These are phyloP conservation scores for Dasypus novemcinctus DNA, from an alignment of 2,113 vertebrate species.

Conservation along the genomic window DNA sequence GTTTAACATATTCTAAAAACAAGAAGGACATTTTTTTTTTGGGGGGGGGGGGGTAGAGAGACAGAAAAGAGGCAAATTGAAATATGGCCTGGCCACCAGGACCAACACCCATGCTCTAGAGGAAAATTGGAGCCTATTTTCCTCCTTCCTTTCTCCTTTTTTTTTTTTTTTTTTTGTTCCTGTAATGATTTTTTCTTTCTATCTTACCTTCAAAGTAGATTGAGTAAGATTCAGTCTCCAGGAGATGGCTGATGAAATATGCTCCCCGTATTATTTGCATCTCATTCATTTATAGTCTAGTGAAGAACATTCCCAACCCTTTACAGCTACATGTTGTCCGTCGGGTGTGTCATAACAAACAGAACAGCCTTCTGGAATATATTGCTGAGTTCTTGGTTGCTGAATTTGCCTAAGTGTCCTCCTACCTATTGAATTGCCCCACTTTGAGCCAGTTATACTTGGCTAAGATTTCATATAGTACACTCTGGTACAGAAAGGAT, in stretches of 20 bases:
- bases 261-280: background rate
- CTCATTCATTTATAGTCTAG: background rate
- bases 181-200: background rate
- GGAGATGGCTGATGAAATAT: constrained; percentile 19
- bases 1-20: background rate
- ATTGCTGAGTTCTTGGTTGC: background rate
- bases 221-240: constrained; percentile 4
- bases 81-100: background rate
- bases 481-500: background rate
- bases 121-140: background rate
- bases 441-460: background rate
- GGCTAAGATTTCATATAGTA: background rate
- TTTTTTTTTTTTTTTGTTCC: background rate
- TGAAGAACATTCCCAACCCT: background rate
- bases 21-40: background rate
- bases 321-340: background rate
- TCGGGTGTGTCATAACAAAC: background rate
- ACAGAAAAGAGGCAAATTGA: background rate
- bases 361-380: background rate
- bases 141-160: too few relatives aligned
- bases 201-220: background rate
- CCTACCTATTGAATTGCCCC: background rate
- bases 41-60: too few relatives aligned
- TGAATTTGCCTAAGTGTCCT: background rate
- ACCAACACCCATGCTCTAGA: background rate